Conservation (phyloP, 2,797 vertebrate species). For the Pagetopsis macropterus region DNA sequence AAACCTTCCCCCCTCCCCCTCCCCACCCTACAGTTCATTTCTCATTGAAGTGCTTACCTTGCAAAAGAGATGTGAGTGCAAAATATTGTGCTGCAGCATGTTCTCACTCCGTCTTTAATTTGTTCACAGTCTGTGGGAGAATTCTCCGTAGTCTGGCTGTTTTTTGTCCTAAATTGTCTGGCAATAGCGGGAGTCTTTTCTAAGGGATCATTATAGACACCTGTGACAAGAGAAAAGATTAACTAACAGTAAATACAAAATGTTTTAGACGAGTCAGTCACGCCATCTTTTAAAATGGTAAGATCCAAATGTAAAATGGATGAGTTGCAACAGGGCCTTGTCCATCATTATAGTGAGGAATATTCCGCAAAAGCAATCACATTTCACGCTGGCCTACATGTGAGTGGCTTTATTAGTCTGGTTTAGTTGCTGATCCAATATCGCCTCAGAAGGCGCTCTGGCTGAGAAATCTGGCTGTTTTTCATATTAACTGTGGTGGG, state of each 20-base stretch:
- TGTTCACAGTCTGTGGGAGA: constrained; percentile 13
- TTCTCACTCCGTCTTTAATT: constrained; percentile 36
- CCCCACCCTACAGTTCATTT: constrained; percentile 19
- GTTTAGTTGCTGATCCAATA: constrained; percentile 45
- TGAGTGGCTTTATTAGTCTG: constrained; percentile 49
- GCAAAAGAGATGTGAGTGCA: constrained; percentile 42
- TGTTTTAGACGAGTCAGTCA: background rate
- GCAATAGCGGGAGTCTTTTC: constrained; percentile 4
- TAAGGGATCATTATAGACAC: constrained; percentile 4
- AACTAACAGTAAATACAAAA: too few relatives aligned
- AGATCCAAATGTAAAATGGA: constrained; percentile 2
- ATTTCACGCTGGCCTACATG: constrained; percentile 50
- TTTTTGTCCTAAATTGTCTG: constrained; percentile 18
- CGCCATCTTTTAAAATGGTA: background rate
- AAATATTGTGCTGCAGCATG: constrained; percentile 45
- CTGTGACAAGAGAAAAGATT: constrained; percentile 15
- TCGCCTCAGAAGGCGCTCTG: constrained; percentile 14
- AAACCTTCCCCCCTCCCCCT: background rate
- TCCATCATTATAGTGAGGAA: constrained; percentile 29
- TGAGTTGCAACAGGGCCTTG: constrained; percentile 19
- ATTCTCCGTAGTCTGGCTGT: background rate
- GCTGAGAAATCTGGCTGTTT: constrained; percentile 41
- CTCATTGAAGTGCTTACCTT: constrained; percentile 60
- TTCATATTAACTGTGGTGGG: constrained; percentile 59
- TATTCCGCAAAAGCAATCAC: constrained; percentile 39